These are phyloP conservation scores for Graphium colonna DNA, from an alignment of 2,888 invertebrate genomes.

Conservation along the genomic window DNA sequence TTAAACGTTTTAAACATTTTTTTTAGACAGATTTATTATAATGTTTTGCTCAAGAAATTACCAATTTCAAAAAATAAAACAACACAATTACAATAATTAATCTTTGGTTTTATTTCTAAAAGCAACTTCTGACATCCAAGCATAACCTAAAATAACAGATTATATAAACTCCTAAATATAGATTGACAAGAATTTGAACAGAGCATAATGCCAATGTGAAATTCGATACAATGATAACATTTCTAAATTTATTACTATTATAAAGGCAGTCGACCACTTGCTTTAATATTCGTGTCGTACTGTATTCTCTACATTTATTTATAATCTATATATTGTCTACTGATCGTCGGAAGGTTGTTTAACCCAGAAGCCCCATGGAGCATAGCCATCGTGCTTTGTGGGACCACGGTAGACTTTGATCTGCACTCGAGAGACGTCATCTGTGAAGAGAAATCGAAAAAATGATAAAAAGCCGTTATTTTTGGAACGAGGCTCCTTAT, in stretches of 20 bases:
- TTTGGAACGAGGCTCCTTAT: too few relatives aligned
- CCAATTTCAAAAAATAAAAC: conserved; percentile 6
- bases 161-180: background rate
- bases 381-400: conserved; percentile 81
- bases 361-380: conserved; percentile 87
- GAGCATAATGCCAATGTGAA: too few relatives aligned
- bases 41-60: too few relatives aligned
- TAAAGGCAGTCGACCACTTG: too few relatives aligned
- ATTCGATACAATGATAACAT: too few relatives aligned
- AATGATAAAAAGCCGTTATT: background rate
- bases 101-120: conserved; percentile 27
- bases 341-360: conserved; percentile 84
- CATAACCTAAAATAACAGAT: conserved; percentile 6
- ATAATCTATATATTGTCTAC: conserved; percentile 26
- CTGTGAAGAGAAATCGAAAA: conserved; percentile 39
- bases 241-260: too few relatives aligned
- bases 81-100: conserved; percentile 8
- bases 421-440: conserved; percentile 82
- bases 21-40: too few relatives aligned
- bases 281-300: too few relatives aligned
- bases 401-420: conserved; percentile 88
- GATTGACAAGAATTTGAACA: too few relatives aligned
- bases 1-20: too few relatives aligned
- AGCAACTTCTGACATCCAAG: conserved; percentile 8
- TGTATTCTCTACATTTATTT: background rate